These are phyloP conservation scores for Patella pellucida DNA, from an alignment of 2,888 invertebrate species.

Conservation along the genomic window DNA sequence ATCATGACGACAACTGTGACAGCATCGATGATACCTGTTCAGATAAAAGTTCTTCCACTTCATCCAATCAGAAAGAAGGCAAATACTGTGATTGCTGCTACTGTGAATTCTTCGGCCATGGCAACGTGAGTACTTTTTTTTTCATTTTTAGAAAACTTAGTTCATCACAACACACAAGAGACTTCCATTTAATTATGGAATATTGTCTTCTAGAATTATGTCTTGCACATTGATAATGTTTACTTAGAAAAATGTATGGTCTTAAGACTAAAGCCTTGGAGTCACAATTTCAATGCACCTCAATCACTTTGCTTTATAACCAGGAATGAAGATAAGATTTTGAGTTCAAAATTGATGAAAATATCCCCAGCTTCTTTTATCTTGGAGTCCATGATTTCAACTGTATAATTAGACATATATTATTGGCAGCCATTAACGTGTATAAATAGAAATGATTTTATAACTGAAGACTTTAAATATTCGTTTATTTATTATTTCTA, in stretches of 20 bases:
- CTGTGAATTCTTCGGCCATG: slow-evolving; percentile 86
- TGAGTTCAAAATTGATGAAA: not conserved
- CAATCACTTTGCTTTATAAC: not conserved
- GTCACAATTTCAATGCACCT: too few relatives aligned
- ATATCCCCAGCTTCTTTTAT: too few relatives aligned
- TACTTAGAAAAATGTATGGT: too few relatives aligned
- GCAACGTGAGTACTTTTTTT: slow-evolving; percentile 72
- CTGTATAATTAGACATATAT: too few relatives aligned
- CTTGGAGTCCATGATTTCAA: too few relatives aligned
- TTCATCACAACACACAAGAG: not conserved
- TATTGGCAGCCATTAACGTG: too few relatives aligned
- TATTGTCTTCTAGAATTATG: not conserved
- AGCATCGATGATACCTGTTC: slow-evolving; percentile 71
- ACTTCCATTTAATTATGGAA: too few relatives aligned
- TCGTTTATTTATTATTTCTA: slow-evolving; percentile 63
- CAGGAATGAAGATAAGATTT: not conserved
- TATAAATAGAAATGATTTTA: too few relatives aligned
- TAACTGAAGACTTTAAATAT: too few relatives aligned
- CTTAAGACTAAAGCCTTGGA: too few relatives aligned
- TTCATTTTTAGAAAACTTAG: not conserved
- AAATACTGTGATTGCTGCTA: slow-evolving; percentile 83
- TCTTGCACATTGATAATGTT: not conserved
- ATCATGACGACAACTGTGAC: slow-evolving; percentile 65
- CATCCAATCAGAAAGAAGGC: slow-evolving; percentile 72
- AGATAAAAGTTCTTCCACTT: slow-evolving; percentile 72